Percentiles rank a stretch among this genome's conserved stretches.
These are phyloP conservation scores for Diglossa cyanea DNA, from an alignment of 2,797 vertebrate species.

Conservation along the genomic window DNA sequence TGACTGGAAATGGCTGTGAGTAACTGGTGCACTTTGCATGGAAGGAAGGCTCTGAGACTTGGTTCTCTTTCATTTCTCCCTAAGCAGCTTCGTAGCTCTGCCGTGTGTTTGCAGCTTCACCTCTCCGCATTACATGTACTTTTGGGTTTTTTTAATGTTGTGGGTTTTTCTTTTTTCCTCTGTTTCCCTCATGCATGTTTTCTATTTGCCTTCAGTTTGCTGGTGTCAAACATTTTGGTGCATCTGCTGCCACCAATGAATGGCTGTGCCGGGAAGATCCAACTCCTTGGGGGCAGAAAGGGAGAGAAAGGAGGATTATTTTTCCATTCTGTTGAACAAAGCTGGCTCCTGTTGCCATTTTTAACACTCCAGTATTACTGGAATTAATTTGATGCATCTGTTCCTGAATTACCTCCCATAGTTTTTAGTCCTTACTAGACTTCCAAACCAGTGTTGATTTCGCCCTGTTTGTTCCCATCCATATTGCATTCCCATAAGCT, in stretches of 20 bases:
- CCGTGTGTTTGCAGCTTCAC: not conserved
- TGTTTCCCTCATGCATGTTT: not conserved
- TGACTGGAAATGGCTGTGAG: conserved; percentile 11
- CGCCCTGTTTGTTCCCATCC: conserved; percentile 38
- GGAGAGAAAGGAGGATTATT: conserved; percentile 38
- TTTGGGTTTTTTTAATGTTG: not conserved
- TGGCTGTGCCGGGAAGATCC: conserved; percentile 39
- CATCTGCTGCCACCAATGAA: conserved; percentile 29
- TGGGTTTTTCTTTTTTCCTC: not conserved
- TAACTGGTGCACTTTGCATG: not conserved
- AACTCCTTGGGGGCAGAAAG: not conserved
- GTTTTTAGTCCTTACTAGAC: conserved; percentile 25
- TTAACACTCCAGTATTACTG: conserved; percentile 56
- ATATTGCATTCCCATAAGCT: conserved; percentile 24
- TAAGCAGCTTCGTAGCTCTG: not conserved
- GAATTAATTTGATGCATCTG: conserved; percentile 67
- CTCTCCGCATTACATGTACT: fast-evolving
- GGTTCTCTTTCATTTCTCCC: not conserved
- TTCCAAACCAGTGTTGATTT: conserved; percentile 53
- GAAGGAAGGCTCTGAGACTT: not conserved
- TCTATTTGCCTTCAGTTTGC: not conserved
- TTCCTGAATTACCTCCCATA: conserved; percentile 56
- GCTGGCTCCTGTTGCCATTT: conserved; percentile 59
- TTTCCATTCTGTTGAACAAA: conserved; percentile 61
- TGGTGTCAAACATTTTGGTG: conserved; percentile 10